Conservation (phyloP, 2,888 invertebrate species). For the Lycia hirtaria region DNA sequence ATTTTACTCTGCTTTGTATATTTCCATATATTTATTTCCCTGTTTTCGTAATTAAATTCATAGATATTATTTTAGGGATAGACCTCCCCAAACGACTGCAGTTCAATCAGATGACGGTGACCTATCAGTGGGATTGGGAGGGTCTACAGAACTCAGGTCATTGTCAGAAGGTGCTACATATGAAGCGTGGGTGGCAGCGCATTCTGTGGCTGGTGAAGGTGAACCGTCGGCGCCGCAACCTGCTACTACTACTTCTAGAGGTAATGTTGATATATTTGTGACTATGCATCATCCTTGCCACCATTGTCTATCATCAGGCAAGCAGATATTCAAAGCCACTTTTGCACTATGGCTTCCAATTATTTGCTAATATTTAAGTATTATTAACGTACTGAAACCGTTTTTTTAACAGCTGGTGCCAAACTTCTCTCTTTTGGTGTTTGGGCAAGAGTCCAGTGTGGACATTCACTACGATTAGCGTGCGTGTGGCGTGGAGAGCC, state of each 20-base stretch:
- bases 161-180: constrained; percentile 91
- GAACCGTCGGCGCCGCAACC: constrained; percentile 91
- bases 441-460: constrained; percentile 88
- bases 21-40: not conserved
- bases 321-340: no score
- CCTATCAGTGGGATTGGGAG: constrained; percentile 73
- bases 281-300: not conserved
- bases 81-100: constrained; percentile 77
- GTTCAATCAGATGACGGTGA: constrained; percentile 75
- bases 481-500: constrained; percentile 92
- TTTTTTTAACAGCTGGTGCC: constrained; percentile 81
- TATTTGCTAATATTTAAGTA: no score
- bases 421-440: constrained; percentile 94
- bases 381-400: not conserved
- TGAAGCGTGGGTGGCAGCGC: constrained; percentile 95
- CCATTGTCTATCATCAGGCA: not conserved
- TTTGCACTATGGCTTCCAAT: no score
- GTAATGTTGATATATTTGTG: constrained; percentile 61
- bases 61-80: constrained; percentile 58
- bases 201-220: constrained; percentile 92
- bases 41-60: constrained; percentile 3
- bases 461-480: constrained; percentile 88
- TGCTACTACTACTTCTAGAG: constrained; percentile 90
- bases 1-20: not conserved
- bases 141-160: constrained; percentile 87